Evolutionary conservation across 2,113 vertebrate species (phyloP).

Genomic region (Chamaetylas fuelleborni): DNA sequence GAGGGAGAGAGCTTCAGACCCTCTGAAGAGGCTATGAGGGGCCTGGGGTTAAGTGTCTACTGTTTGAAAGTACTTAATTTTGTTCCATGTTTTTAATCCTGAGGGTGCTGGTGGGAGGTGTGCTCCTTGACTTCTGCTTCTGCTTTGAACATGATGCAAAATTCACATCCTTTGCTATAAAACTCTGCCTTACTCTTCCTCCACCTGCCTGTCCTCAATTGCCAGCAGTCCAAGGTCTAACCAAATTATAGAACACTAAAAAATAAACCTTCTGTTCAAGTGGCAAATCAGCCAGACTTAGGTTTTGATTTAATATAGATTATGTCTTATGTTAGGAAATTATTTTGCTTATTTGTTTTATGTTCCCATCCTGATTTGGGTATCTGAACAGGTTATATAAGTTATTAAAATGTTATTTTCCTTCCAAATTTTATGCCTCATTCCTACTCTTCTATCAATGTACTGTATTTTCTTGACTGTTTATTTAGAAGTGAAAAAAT

Average conservation of each 20-base stretch:
- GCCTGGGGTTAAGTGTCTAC: not conserved
- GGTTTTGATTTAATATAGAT: not conserved
- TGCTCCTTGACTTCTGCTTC: not conserved
- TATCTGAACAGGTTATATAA: not conserved
- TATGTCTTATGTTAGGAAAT: not conserved
- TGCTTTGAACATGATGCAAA: not conserved
- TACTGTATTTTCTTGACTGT: not conserved
- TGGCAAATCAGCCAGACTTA: not conserved
- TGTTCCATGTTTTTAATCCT: not conserved
- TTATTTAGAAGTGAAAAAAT: not conserved
- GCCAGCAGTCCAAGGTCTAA: not conserved
- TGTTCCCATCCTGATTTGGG: not conserved
- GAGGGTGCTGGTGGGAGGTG: not conserved
- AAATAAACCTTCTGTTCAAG: not conserved
- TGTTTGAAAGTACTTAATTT: not conserved
- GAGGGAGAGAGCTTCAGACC: not conserved
- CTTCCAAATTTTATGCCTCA: not conserved
- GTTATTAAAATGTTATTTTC: not conserved
- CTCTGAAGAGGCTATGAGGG: not conserved
- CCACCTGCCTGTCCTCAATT: not conserved
- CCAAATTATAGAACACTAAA: not conserved
- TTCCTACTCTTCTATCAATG: not conserved
- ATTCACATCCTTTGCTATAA: not conserved
- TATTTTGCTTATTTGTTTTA: not conserved
- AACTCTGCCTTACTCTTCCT: not conserved